These are phyloP conservation scores for Caerostris darwini DNA, from an alignment of 1,140 invertebrate genomes.

Conservation along the genomic window DNA sequence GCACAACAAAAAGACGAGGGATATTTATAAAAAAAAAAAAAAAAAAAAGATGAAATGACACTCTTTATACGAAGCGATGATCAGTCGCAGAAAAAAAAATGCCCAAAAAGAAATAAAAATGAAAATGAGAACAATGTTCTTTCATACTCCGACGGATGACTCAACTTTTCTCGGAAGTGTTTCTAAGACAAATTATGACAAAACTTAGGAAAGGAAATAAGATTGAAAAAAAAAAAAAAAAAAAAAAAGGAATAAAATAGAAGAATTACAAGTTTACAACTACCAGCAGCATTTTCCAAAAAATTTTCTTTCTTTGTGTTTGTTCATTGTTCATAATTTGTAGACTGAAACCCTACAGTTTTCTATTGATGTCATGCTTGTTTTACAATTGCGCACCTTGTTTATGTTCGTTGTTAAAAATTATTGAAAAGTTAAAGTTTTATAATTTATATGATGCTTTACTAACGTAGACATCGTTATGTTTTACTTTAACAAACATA, in stretches of 20 bases:
- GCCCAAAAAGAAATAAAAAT: constrained; percentile 18
- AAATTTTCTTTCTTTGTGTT: not conserved
- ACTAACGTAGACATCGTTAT: too few relatives aligned
- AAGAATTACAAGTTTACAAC: constrained; percentile 31
- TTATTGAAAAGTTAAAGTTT: not conserved
- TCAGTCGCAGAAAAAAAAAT: constrained; percentile 27
- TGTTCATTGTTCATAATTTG: constrained; percentile 24
- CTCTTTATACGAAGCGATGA: constrained; percentile 53
- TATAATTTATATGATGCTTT: not conserved
- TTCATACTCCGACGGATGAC: constrained; percentile 13
- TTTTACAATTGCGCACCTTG: not conserved
- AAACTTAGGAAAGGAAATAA: not conserved
- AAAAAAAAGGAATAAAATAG: not conserved
- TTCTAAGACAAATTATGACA: constrained; percentile 43
- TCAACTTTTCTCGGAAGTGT: constrained; percentile 37
- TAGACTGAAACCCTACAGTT: not conserved
- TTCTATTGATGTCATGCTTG: not conserved
- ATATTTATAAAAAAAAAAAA: constrained; percentile 30
- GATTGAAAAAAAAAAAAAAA: too few relatives aligned
- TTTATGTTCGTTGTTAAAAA: not conserved
- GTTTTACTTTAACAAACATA: too few relatives aligned
- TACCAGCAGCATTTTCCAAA: not conserved
- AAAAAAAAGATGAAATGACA: constrained; percentile 63
- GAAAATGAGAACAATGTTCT: constrained; percentile 26
- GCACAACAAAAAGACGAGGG: constrained; percentile 36